These are phyloP conservation scores for Acheta domesticus DNA, from an alignment of 2,888 invertebrate genomes.

Conservation along the genomic window DNA sequence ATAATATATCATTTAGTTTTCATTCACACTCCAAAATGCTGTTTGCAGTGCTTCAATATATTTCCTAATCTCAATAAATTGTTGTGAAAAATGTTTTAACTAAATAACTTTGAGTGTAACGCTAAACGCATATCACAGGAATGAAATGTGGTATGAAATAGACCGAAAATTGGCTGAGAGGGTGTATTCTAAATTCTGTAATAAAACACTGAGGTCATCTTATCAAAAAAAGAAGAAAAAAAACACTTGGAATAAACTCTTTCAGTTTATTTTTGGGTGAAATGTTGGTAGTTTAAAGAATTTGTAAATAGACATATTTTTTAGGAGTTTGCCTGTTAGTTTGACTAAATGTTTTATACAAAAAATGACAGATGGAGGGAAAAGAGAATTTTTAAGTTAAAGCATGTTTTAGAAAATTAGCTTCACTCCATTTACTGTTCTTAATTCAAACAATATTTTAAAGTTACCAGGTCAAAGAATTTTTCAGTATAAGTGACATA, in stretches of 20 bases:
- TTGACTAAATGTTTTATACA: slow-evolving; percentile 11
- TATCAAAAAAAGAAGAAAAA: neutral
- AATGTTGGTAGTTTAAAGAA: neutral
- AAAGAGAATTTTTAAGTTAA: neutral
- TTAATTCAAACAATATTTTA: slow-evolving; percentile 8
- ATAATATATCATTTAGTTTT: neutral
- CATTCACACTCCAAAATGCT: neutral
- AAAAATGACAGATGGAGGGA: neutral
- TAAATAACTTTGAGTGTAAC: neutral
- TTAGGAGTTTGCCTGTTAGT: slow-evolving; percentile 1
- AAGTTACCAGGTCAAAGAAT: neutral
- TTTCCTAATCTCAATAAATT: neutral
- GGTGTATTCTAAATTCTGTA: neutral
- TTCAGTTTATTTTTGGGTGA: neutral
- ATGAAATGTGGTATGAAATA: slow-evolving; percentile 2
- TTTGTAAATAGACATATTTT: neutral
- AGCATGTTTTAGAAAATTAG: neutral
- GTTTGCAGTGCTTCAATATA: neutral
- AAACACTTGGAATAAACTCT: neutral
- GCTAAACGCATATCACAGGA: slow-evolving; percentile 8
- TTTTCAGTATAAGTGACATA: neutral
- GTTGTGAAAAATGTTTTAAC: neutral
- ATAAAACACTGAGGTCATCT: neutral
- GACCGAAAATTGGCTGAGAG: neutral
- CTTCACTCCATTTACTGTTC: neutral